A percentile compares a stretch with the other conserved stretches of the same genome.
Conservation (phyloP, 1,140 invertebrate species). For the Glomeris maerens region DNA sequence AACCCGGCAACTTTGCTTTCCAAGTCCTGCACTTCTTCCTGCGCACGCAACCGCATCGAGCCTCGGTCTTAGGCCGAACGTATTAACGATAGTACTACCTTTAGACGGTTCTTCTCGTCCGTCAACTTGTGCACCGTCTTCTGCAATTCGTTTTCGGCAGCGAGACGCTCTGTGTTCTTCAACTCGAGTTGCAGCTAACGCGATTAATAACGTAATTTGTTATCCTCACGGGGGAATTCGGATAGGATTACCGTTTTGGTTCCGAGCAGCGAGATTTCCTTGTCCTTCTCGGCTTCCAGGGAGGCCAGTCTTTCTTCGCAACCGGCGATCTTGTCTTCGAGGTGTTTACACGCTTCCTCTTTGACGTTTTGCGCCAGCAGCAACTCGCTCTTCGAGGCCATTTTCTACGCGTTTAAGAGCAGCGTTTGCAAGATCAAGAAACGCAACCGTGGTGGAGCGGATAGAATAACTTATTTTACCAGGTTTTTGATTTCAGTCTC, state of each 20-base stretch:
- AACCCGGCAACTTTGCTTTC: no score
- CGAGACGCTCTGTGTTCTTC: not conserved
- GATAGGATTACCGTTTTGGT: no score
- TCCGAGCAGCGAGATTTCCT: no score
- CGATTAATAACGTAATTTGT: no score
- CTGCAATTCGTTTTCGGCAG: not conserved
- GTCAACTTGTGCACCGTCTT: not conserved
- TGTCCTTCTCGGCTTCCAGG: not conserved
- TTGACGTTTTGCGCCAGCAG: not conserved
- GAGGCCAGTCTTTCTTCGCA: not conserved
- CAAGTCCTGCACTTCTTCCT: conserved; percentile 26
- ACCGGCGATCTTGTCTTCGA: not conserved
- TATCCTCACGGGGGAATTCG: no score
- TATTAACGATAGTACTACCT: no score
- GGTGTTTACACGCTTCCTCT: not conserved
- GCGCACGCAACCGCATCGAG: not conserved
- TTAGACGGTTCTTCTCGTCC: not conserved
- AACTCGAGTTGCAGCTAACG: not conserved
- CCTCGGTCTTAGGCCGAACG: conserved; percentile 18
- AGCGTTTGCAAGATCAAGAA: no score
- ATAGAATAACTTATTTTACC: no score
- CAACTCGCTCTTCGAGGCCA: not conserved
- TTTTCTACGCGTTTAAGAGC: no score
- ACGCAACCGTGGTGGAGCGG: no score
- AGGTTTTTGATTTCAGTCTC: no score